A percentile compares a stretch with the other conserved stretches of the same genome.
phyloP scores from a whole-genome alignment of 2,797 vertebrate genomes.

The Apodemus agrarius region DNA sequence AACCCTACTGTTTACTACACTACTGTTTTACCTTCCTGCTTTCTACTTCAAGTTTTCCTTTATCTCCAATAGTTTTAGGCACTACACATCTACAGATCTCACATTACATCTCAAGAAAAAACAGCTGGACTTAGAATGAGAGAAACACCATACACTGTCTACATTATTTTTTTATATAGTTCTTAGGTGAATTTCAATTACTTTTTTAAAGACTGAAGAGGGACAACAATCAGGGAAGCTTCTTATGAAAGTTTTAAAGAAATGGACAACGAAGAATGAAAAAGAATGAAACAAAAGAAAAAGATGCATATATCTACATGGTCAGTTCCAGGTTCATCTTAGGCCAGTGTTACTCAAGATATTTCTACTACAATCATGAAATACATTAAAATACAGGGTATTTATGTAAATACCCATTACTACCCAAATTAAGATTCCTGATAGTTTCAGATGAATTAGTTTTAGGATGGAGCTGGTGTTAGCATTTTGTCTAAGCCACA shows the following conservation, averaged over 20 bases:
- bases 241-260: slow-evolving; percentile 30
- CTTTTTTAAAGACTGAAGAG: not conserved
- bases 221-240: not conserved
- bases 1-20: not conserved
- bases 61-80: not conserved
- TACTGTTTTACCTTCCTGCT: not conserved
- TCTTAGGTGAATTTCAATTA: not conserved
- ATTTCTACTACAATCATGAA: not conserved
- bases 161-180: not conserved
- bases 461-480: not conserved
- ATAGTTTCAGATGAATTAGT: not conserved
- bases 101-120: slow-evolving; percentile 25
- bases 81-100: not conserved
- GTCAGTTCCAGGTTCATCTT: not conserved
- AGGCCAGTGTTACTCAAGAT: not conserved
- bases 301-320: not conserved
- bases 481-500: no score
- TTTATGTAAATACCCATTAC: not conserved
- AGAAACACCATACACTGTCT: slow-evolving; percentile 3
- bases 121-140: not conserved
- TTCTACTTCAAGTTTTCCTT: not conserved
- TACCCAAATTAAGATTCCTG: not conserved
- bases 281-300: not conserved
- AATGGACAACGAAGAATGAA: not conserved
- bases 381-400: not conserved